Percentiles rank a stretch among this genome's conserved stretches.
These are phyloP conservation scores for Hyposoter dolosus DNA, from an alignment of 2,888 invertebrate species.

Conservation along the genomic window DNA sequence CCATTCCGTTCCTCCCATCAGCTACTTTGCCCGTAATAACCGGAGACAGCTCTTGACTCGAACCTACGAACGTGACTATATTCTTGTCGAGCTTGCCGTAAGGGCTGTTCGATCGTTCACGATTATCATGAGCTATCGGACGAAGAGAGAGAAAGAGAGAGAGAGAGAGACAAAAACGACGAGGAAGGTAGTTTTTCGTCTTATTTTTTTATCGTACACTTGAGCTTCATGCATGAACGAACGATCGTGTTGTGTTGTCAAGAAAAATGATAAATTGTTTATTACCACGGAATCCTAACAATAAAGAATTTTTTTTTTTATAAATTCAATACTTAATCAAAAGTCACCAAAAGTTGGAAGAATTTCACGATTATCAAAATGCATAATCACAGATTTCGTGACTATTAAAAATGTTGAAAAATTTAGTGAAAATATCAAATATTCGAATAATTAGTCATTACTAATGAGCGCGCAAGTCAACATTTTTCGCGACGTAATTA, in stretches of 20 bases:
- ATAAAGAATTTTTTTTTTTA: background rate
- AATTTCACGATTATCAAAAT: background rate
- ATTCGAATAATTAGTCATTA: background rate
- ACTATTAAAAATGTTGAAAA: background rate
- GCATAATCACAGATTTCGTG: background rate
- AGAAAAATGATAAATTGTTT: slow-evolving; percentile 23
- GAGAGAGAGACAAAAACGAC: background rate
- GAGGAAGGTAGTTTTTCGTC: background rate
- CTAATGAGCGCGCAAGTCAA: no score
- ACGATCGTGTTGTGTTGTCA: slow-evolving; percentile 12
- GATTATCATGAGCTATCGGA: slow-evolving; percentile 46
- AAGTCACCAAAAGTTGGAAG: background rate
- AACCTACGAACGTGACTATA: slow-evolving; percentile 49
- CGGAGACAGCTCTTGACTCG: slow-evolving; percentile 45
- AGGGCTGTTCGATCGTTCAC: slow-evolving; percentile 50
- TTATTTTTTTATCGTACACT: slow-evolving; percentile 15
- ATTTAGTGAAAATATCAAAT: background rate
- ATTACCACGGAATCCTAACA: background rate
- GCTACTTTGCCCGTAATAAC: slow-evolving; percentile 49
- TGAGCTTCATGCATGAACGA: background rate
- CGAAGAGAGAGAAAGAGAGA: background rate
- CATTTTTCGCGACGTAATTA: no score
- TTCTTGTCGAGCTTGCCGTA: slow-evolving; percentile 39
- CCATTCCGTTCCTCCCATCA: slow-evolving; percentile 36
- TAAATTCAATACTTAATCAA: background rate